A percentile compares a stretch with the other conserved stretches of the same genome.
Conservation (phyloP, 2,888 invertebrate genomes). For the Coenonympha glycerion region DNA sequence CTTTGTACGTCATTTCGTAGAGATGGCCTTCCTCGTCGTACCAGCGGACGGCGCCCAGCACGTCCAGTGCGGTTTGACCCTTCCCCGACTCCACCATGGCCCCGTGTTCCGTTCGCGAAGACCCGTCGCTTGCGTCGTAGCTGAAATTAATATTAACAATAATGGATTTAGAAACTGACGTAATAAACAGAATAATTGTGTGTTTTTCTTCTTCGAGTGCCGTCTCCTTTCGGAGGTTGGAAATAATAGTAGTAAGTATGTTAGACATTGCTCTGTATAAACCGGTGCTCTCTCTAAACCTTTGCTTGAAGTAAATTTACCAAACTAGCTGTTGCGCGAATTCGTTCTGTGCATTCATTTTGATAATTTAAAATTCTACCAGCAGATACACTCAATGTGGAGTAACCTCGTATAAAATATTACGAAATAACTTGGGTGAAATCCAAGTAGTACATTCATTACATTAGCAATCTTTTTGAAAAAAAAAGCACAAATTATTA, state of each 20-base stretch:
- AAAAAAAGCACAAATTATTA: too few species aligned
- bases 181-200: not conserved
- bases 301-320: too few species aligned
- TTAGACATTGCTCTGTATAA: too few species aligned
- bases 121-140: constrained; percentile 72
- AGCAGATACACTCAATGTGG: not conserved
- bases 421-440: constrained; percentile 1
- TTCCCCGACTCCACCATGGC: constrained; percentile 54
- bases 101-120: constrained; percentile 70
- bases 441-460: too few species aligned
- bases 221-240: too few species aligned
- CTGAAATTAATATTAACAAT: constrained; percentile 42
- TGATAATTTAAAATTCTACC: not conserved
- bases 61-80: constrained; percentile 55
- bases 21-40: constrained; percentile 65
- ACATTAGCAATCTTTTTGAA: not conserved
- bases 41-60: constrained; percentile 66
- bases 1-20: constrained; percentile 71
- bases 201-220: too few species aligned
- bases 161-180: not conserved
- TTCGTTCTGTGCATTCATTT: too few species aligned
- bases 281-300: too few species aligned
- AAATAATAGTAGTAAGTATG: too few species aligned
- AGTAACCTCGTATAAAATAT: not conserved
- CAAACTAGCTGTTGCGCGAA: too few species aligned